Conservation (phyloP, 2,797 vertebrate genomes). For the Rhadinocentrus ornatus region DNA sequence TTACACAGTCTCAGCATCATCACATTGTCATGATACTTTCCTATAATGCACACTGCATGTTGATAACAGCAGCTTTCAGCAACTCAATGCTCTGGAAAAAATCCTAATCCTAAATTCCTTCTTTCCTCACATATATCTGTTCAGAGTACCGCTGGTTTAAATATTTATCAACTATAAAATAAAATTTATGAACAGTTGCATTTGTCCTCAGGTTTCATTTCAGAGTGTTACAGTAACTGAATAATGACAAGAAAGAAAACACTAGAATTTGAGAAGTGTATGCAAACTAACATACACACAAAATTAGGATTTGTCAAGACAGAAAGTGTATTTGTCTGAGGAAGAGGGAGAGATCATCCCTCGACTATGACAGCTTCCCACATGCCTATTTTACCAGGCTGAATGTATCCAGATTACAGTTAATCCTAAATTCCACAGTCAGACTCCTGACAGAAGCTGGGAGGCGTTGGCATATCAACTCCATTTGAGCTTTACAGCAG, state of each 20-base stretch:
- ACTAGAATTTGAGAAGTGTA: not conserved
- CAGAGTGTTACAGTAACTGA: not conserved
- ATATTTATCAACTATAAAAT: not conserved
- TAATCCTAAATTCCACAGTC: constrained; percentile 65
- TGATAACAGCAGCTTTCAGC: not conserved
- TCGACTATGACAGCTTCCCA: constrained; percentile 27
- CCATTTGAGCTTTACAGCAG: constrained; percentile 44
- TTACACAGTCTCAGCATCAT: not conserved
- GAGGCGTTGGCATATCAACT: constrained; percentile 53
- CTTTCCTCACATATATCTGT: not conserved
- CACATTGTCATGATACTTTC: not conserved
- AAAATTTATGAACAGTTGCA: not conserved
- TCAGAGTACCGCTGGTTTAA: not conserved
- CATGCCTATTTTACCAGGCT: constrained; percentile 46
- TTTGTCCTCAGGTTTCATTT: not conserved
- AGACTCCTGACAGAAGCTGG: constrained; percentile 55
- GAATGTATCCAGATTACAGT: constrained; percentile 61
- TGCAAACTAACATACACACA: not conserved
- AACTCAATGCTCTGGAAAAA: not conserved
- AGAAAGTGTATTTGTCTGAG: not conserved
- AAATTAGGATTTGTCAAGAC: not conserved
- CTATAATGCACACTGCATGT: not conserved
- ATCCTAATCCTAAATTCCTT: not conserved
- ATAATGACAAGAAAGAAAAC: not conserved
- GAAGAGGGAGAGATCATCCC: not conserved